Conservation (phyloP, 92 coral and sea anemone genomes). For the Desmophyllum pertusum region DNA sequence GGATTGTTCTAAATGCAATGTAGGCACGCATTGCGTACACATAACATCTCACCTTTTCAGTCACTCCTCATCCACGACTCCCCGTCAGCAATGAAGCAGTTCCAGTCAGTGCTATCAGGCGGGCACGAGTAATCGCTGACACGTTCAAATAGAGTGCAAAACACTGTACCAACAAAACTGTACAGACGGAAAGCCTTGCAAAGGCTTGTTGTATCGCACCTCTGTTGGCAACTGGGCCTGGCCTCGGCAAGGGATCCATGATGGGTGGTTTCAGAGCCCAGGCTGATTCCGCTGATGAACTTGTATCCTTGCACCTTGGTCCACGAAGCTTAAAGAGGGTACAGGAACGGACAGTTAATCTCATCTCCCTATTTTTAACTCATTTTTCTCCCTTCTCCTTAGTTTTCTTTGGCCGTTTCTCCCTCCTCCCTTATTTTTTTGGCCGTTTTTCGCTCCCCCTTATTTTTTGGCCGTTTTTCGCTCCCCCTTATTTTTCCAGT, state of each 20-base stretch:
- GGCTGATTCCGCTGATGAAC: conserved; percentile 7
- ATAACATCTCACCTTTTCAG: not conserved
- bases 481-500: too few species aligned
- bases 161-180: conserved; percentile 36
- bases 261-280: conserved; percentile 21
- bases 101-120: conserved; percentile 19
- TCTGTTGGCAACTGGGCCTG: conserved; percentile 18
- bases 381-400: too few species aligned
- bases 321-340: conserved; percentile 23
- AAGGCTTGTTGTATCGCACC: not conserved
- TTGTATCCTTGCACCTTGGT: conserved; percentile 15
- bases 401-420: too few species aligned
- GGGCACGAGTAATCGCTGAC: conserved; percentile 36
- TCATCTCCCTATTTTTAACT: too few species aligned
- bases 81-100: conserved; percentile 29
- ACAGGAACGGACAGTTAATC: too few species aligned
- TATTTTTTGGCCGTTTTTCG: too few species aligned
- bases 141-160: conserved; percentile 36
- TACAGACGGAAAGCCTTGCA: conserved; percentile 24
- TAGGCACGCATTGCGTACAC: not conserved
- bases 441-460: too few species aligned
- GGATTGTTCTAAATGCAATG: not conserved
- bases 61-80: conserved; percentile 42
- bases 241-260: not conserved
- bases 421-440: too few species aligned